Conservation (phyloP, 1,140 invertebrate species). For the Eueides isabella region DNA sequence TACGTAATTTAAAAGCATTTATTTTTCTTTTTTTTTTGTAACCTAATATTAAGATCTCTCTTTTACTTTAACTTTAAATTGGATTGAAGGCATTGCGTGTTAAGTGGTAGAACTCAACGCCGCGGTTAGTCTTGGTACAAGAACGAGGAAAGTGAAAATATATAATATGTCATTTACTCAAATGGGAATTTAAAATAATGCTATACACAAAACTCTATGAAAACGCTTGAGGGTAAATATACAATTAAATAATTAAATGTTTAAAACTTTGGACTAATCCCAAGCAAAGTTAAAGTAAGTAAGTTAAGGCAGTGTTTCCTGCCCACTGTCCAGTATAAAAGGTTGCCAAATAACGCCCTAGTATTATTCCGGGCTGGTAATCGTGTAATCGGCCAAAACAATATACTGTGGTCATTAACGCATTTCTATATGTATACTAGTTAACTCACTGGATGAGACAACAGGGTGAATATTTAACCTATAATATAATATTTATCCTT, state of each 20-base stretch:
- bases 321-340: constrained; percentile 27
- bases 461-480: background rate
- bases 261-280: background rate
- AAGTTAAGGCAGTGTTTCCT: background rate
- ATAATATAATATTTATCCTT: background rate
- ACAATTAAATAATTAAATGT: background rate
- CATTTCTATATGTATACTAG: constrained; percentile 36
- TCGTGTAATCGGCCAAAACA: constrained; percentile 75
- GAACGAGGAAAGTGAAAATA: too few relatives aligned
- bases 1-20: too few relatives aligned
- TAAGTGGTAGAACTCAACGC: too few relatives aligned
- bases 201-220: too few relatives aligned
- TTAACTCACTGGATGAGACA: constrained; percentile 24
- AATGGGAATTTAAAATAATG: too few relatives aligned
- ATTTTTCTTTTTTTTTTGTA: too few relatives aligned
- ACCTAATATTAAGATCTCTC: too few relatives aligned
- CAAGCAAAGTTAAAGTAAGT: background rate
- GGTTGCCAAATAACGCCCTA: constrained; percentile 46
- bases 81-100: too few relatives aligned
- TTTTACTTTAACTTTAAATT: too few relatives aligned
- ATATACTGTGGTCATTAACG: constrained; percentile 64
- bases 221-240: too few relatives aligned
- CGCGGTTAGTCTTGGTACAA: too few relatives aligned
- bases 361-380: constrained; percentile 75
- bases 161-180: too few relatives aligned